Base-by-base conservation (phyloP, 2,888 invertebrate species). In the Teleiodes luculella region DNA sequence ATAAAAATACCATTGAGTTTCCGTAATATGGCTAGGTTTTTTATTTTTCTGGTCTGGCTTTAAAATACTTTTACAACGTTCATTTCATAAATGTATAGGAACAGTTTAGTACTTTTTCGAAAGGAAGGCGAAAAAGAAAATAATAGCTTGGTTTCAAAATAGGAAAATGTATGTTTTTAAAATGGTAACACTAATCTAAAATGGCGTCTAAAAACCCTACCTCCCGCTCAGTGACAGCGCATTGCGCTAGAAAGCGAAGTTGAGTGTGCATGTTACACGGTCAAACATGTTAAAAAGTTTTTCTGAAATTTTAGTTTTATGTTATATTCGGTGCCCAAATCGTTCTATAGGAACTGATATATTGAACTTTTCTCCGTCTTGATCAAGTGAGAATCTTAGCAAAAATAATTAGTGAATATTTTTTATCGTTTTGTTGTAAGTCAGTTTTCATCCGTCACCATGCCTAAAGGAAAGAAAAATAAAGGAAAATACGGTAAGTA, bases 351-450 rank as follows among this genome's bases (percentile, higher is more conserved):
- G 24, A 92, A 92, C 92, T 91, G 91, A 90, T 91, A 92, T 92
- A 92, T 87, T 91, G 79, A 93, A 94, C 92, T 92, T 92, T 93
- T 92, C 93, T 91, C 94, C 94, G 83, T 95, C 94, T 93, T 95
- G 94, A 94, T 94, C 91, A 90, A 83, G 88, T 86, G 86, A 73
- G 75, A 82, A 78, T 70, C 68, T 65, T 88, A 88, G 87, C 70
- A 76, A 81, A 49, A 81, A 72, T 80, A 77, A 71, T 67, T 88
- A 88, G 88, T 86, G 86, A 86, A 84, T 91, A 91, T 90, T 66
- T 89, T 85, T 83, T 83, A 80, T 88, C 86, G 81, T 83, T 87
- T 90, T 90, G 84, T 86, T 80, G 55, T 37, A 37, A 53, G 55
- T 50, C 43, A 31, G 48, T 33, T 46, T 53, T 60, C 59, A 72